Base-by-base conservation (phyloP, 2,113 vertebrate genomes). In the Corydoras sp. region DNA sequence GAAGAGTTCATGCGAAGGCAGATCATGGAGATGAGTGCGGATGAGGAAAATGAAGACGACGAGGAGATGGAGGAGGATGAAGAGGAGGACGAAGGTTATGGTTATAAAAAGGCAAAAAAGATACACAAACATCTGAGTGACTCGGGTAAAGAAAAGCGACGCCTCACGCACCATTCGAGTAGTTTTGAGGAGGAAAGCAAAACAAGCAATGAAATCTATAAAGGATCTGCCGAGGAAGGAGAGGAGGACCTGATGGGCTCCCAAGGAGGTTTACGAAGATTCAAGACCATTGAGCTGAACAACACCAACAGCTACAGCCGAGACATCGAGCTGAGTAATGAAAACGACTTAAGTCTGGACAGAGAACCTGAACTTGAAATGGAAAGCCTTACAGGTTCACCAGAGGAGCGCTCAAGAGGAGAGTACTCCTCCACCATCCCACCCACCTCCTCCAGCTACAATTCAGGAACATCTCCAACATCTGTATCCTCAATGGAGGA, bases 1-100 rank as follows among this genome's bases (percentile, higher is more conserved):
- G 97, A 99, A 80, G 96, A 99, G 55, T 97, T 95, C 83, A 97
- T 99, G 95, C 89, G 96, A 68, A 89, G 92, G 76, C 97, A 99
- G 83, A 93, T 99, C 70, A 87, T 99, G 84, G 96, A 98, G 85
- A 99, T 98, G 97, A 98, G 96, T 0, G 97, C 97, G 0, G 97
- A 98, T 81, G 97, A 99, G 76, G 95, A 97, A 51, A 86, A 83
- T 78, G 94, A 93, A 43, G 84, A 93, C 0, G 92, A 93, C 55
- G 90, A 68, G 61, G 55, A 56, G 73, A 75, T 7, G 71, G 80
- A 12, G 43, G 81, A 84, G 80, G 85, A 86, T 71, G 96, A 97
- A 62, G 89, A 88, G 58, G 94, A 95, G 0, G 94, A 96, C 0
- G 91, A 95, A 63, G 87, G 90, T 32, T 93, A 88, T 0, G 78